Evolutionary conservation across 1,140 invertebrate genomes (phyloP).

Genomic region (Pygmarrhopalites habei): DNA sequence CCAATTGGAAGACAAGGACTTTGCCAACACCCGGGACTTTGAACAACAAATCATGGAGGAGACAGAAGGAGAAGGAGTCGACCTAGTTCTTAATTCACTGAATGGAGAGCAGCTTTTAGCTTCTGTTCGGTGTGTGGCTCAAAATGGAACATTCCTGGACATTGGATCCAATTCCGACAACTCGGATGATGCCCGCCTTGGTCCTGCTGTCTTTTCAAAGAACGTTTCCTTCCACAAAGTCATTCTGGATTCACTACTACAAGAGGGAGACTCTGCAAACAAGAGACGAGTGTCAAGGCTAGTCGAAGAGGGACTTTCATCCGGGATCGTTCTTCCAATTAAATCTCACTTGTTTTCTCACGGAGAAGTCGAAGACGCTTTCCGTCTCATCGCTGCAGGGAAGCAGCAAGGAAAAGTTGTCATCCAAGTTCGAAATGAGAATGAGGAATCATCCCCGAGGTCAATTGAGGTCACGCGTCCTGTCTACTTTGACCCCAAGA

Average conservation of each 20-base stretch:
- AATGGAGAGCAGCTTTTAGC: constrained; percentile 59
- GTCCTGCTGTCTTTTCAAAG: constrained; percentile 90
- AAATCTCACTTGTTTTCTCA: constrained; percentile 73
- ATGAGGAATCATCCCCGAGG: too few species aligned
- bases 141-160: constrained; percentile 57
- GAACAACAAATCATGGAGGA: too few species aligned
- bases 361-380: constrained; percentile 80
- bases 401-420: constrained; percentile 96
- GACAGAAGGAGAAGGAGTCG: too few species aligned
- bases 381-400: constrained; percentile 90
- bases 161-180: constrained; percentile 61
- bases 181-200: constrained; percentile 50
- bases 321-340: constrained; percentile 75
- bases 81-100: too few species aligned
- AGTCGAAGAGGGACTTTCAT: constrained; percentile 71
- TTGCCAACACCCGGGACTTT: constrained; percentile 58
- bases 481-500: constrained; percentile 78
- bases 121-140: constrained; percentile 58
- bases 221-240: constrained; percentile 96
- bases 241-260: constrained; percentile 80
- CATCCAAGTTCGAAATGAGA: constrained; percentile 57
- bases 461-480: constrained; percentile 50
- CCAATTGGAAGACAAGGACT: constrained; percentile 50
- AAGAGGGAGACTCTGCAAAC: constrained; percentile 91
- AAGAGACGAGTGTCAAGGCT: constrained; percentile 84